Percentiles rank a stretch among this genome's conserved stretches.
Evolutionary conservation across 2,797 vertebrate species (phyloP).

Genomic region (Corythornis leucogaster): DNA sequence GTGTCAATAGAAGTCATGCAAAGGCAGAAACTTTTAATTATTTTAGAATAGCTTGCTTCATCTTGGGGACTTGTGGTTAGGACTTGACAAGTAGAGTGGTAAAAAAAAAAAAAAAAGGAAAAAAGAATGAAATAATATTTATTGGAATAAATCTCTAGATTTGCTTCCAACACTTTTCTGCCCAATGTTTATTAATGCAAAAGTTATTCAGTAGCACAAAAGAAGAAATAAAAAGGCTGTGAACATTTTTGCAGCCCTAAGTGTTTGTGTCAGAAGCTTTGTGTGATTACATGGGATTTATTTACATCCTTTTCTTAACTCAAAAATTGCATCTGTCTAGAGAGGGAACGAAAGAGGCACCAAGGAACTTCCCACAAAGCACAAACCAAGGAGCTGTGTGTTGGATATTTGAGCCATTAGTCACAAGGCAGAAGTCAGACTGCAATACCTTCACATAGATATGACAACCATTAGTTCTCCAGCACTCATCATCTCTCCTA

Average conservation of each 20-base stretch:
- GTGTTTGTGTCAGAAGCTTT: neutral
- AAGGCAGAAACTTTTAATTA: conserved; percentile 67
- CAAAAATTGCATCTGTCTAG: neutral
- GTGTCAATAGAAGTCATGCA: conserved; percentile 40
- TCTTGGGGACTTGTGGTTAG: conserved; percentile 1
- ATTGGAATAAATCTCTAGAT: neutral
- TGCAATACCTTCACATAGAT: neutral
- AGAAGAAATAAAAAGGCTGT: neutral
- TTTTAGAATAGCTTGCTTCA: conserved; percentile 25
- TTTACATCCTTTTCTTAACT: neutral
- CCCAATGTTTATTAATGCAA: neutral
- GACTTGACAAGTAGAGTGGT: neutral
- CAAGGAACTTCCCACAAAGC: neutral
- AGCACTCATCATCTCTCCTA: neutral
- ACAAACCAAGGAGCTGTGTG: neutral
- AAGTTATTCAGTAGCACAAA: neutral
- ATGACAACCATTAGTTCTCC: neutral
- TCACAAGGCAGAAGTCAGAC: neutral
- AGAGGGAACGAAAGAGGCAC: neutral
- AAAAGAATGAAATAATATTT: neutral
- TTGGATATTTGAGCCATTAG: neutral
- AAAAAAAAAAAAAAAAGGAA: neutral
- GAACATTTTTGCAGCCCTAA: neutral
- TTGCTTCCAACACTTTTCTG: neutral
- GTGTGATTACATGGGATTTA: neutral